Conservation (phyloP, 2,113 vertebrate species). For the Fulica atra region DNA sequence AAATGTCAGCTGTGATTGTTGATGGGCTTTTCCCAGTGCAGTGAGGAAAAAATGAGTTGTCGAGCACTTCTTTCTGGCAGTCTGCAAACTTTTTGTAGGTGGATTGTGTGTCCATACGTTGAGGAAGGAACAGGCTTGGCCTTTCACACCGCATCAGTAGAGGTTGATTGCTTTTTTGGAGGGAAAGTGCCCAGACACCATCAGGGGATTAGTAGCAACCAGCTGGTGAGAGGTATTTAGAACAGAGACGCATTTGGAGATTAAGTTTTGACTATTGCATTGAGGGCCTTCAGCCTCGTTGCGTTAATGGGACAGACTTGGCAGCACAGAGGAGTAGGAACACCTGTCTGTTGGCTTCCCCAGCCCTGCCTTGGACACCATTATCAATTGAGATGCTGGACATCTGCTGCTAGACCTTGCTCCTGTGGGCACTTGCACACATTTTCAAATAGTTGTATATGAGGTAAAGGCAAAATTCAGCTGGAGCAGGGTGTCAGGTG, state of each 20-base stretch:
- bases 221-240: conserved; percentile 55
- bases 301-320: neutral
- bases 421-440: neutral
- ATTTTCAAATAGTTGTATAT: neutral
- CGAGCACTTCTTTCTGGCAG: neutral
- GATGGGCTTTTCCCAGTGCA: neutral
- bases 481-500: neutral
- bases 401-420: neutral
- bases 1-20: neutral
- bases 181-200: neutral
- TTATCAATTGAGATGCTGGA: neutral
- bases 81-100: neutral
- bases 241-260: neutral
- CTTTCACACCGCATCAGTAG: neutral
- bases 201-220: conserved; percentile 20
- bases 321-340: neutral
- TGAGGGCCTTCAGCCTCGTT: neutral
- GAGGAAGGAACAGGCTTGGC: neutral
- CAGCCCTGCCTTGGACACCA: neutral
- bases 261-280: conserved; percentile 22
- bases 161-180: conserved; percentile 16
- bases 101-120: fast-evolving
- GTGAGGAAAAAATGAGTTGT: neutral
- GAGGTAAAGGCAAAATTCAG: neutral
- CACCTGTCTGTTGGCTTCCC: conserved; percentile 11